phyloP scores from a whole-genome alignment of 2,113 vertebrate species.

The Engraulis encrasicolus region DNA sequence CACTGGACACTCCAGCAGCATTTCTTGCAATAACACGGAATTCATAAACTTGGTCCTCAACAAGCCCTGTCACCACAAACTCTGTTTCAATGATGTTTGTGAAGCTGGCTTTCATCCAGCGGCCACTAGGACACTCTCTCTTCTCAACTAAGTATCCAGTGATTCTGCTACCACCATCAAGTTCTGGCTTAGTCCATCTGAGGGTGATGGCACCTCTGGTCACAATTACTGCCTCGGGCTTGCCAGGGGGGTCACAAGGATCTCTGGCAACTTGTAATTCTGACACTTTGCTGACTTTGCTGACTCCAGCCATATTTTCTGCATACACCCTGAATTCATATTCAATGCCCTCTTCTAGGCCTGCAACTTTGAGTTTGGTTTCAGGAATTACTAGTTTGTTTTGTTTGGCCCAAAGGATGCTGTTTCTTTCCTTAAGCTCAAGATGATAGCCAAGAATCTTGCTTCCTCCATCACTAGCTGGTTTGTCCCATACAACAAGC shows the following conservation, averaged over 20 bases:
- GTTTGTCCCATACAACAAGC: slow-evolving; percentile 91
- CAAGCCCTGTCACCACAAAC: slow-evolving; percentile 91
- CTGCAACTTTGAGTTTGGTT: slow-evolving; percentile 86
- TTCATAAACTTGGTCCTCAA: slow-evolving; percentile 93
- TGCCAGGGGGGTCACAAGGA: slow-evolving; percentile 93
- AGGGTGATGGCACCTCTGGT: slow-evolving; percentile 91
- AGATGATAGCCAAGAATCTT: slow-evolving; percentile 93
- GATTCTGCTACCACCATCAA: slow-evolving; percentile 93
- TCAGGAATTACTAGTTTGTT: slow-evolving; percentile 94
- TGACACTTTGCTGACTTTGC: slow-evolving; percentile 89
- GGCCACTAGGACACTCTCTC: slow-evolving; percentile 86
- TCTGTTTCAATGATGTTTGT: slow-evolving; percentile 91
- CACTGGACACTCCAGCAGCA: slow-evolving; percentile 88
- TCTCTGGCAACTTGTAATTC: slow-evolving; percentile 92
- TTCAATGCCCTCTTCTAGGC: slow-evolving; percentile 95
- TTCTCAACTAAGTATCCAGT: slow-evolving; percentile 96
- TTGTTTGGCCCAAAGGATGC: slow-evolving; percentile 92
- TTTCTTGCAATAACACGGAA: slow-evolving; percentile 96
- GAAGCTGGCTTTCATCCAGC: slow-evolving; percentile 99
- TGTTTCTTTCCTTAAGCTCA: slow-evolving; percentile 95
- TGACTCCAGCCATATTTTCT: slow-evolving; percentile 94
- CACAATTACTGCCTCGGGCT: slow-evolving; percentile 92
- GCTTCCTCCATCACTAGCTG: slow-evolving; percentile 93
- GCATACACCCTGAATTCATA: slow-evolving; percentile 97
- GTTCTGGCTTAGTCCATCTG: slow-evolving; percentile 92